Evolutionary conservation across 2,797 vertebrate species (phyloP).

Genomic region (Acanthurus lineatus): DNA sequence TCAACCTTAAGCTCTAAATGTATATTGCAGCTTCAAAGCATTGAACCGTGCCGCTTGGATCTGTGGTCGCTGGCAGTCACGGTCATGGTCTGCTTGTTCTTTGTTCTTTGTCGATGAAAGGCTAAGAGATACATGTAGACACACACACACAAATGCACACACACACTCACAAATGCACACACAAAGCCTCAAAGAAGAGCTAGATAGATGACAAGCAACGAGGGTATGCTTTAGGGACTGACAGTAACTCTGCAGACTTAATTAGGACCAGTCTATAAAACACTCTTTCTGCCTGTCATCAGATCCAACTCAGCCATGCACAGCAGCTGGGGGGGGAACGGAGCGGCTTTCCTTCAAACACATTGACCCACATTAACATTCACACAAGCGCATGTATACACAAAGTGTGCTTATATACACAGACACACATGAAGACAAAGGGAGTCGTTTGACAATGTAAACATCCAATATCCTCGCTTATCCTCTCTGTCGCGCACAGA

Average conservation of each 20-base stretch:
- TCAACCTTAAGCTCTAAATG: slow-evolving; percentile 18
- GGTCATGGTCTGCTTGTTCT: slow-evolving; percentile 62
- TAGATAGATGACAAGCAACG: slow-evolving; percentile 41
- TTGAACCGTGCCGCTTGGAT: slow-evolving; percentile 35
- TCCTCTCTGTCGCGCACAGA: not conserved
- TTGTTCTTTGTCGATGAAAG: slow-evolving; percentile 54
- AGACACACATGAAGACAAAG: slow-evolving; percentile 37
- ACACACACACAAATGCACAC: not conserved
- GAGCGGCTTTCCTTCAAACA: slow-evolving; percentile 23
- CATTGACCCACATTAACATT: slow-evolving; percentile 44
- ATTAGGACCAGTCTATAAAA: slow-evolving; percentile 51
- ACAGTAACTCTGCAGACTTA: slow-evolving; percentile 44
- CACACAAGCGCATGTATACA: slow-evolving; percentile 14
- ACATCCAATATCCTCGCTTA: not conserved
- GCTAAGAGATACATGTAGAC: slow-evolving; percentile 22
- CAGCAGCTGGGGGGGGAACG: not conserved
- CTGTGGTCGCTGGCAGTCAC: slow-evolving; percentile 36
- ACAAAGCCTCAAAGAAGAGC: slow-evolving; percentile 35
- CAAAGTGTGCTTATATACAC: not conserved
- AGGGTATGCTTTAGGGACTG: slow-evolving; percentile 37
- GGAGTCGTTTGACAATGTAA: not conserved
- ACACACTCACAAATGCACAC: slow-evolving; percentile 14
- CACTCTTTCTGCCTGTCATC: slow-evolving; percentile 42
- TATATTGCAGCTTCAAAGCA: slow-evolving; percentile 26
- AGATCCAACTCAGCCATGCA: slow-evolving; percentile 29